Conservation (phyloP, 2,797 vertebrate genomes). For the Prionace glauca region DNA sequence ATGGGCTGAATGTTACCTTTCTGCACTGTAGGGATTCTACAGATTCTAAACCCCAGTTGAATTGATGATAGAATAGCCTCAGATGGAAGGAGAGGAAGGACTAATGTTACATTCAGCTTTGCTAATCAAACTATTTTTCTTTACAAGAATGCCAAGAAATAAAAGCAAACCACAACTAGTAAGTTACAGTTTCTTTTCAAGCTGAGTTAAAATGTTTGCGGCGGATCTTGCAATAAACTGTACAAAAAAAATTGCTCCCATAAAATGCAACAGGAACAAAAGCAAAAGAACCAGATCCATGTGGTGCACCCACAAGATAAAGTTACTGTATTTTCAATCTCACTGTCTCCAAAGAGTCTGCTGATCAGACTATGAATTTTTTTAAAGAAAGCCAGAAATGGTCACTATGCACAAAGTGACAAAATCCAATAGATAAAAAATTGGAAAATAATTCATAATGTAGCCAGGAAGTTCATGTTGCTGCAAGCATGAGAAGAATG, state of each 20-base stretch:
- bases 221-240: slow-evolving; percentile 1
- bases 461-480: slow-evolving; percentile 15
- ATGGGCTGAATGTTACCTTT: no score
- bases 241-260: not conserved
- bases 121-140: not conserved
- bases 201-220: not conserved
- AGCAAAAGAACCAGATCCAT: not conserved
- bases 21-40: no score
- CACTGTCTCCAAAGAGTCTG: not conserved
- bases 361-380: not conserved
- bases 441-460: not conserved
- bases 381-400: not conserved
- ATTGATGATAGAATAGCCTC: not conserved
- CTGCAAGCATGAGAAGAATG: not conserved
- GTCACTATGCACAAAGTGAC: not conserved
- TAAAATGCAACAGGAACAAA: not conserved
- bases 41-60: not conserved
- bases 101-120: not conserved
- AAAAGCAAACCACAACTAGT: not conserved
- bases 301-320: not conserved
- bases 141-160: not conserved
- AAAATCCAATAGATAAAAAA: slow-evolving; percentile 10
- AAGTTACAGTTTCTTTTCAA: not conserved
- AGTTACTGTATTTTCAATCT: not conserved
- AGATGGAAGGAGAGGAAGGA: not conserved